Base-by-base conservation (phyloP, 2,888 invertebrate genomes). In the Pseudanteris insignis region DNA sequence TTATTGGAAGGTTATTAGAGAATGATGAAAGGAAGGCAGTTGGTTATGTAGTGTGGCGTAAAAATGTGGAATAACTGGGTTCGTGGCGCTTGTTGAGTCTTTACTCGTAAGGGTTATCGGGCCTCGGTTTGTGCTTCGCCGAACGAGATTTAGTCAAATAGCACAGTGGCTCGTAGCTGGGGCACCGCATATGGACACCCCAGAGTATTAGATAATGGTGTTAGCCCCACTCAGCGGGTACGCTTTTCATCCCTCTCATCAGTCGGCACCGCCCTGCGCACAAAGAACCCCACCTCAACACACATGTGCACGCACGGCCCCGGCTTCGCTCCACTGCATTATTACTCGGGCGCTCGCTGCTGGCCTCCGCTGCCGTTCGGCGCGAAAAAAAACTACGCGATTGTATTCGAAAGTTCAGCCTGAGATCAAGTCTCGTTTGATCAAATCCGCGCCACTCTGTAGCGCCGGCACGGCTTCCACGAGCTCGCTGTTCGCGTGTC, bases 161-260 rank as follows among this genome's bases (percentile, higher is more conserved):
- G 59, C 43, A 47, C 59, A 48, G 72, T 68, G 71, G 72, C 72
- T 72, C 73, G 72, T 74, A 72, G 69, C 70, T 67, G 75, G 74
- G 73, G 75, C 65, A 76, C 76, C 78, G 69, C 79, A 79, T 78
- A 78, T 78, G 79, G 77, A 67, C 73, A 70, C 71, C 71, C 71
- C 63, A 69, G 70, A 72, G 77, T 73, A 77, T 76, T 76, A 74
- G 76, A 76, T 77, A 78, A 78, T 77, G 74, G 76, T 71, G 76
- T 77, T 77, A 77, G 71, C 68, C 67, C 71, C 61, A 57, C 58
- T 64, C 64, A 63, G 64, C 59, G 67, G 44, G 53, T 37, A 50
- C 60, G 60, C 64, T 64, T 64, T 61, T 62, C 58, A 55, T 51
- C 55, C 55, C 59, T 58, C 62, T 62, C 64, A 64, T 64, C 60